Conservation (phyloP, 1,140 invertebrate genomes). For the Himalopsyche phryganea region DNA sequence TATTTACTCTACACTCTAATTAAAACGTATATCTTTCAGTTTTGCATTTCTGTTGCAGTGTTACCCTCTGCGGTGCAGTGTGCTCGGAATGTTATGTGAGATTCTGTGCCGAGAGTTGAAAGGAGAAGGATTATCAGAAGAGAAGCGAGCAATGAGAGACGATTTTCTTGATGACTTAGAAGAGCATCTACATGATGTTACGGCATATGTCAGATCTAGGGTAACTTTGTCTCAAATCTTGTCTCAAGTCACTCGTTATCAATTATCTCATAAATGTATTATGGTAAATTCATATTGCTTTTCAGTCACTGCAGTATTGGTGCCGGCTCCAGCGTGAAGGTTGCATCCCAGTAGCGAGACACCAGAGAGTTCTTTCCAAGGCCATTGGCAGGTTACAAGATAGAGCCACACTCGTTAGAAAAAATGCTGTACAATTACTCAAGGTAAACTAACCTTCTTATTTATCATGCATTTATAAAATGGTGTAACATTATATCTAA, state of each 20-base stretch:
- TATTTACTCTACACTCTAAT: no score
- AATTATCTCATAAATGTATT: no score
- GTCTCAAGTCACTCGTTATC: no score
- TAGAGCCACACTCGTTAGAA: slow-evolving; percentile 72
- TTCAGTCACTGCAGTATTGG: slow-evolving; percentile 72
- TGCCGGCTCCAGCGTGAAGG: slow-evolving; percentile 65
- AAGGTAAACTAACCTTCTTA: slow-evolving; percentile 43
- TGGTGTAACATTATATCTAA: no score
- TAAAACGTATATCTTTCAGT: no score
- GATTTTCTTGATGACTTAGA: slow-evolving; percentile 69
- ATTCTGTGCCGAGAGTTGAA: slow-evolving; percentile 67
- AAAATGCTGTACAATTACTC: slow-evolving; percentile 73
- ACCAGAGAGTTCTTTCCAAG: slow-evolving; percentile 61
- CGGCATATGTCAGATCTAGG: slow-evolving; percentile 80
- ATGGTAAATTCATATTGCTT: background rate
- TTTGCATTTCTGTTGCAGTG: slow-evolving; percentile 60
- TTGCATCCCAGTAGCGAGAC: slow-evolving; percentile 66
- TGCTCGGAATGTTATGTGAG: slow-evolving; percentile 74
- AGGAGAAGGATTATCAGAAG: slow-evolving; percentile 66
- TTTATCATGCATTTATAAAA: no score
- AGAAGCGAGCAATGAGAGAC: slow-evolving; percentile 61
- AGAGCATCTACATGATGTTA: slow-evolving; percentile 78
- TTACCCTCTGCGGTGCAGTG: slow-evolving; percentile 75
- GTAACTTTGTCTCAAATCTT: slow-evolving; percentile 37
- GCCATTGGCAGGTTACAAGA: slow-evolving; percentile 70